These are phyloP conservation scores for Malurus leucopterus DNA, from an alignment of 2,797 vertebrate genomes.

Conservation along the genomic window DNA sequence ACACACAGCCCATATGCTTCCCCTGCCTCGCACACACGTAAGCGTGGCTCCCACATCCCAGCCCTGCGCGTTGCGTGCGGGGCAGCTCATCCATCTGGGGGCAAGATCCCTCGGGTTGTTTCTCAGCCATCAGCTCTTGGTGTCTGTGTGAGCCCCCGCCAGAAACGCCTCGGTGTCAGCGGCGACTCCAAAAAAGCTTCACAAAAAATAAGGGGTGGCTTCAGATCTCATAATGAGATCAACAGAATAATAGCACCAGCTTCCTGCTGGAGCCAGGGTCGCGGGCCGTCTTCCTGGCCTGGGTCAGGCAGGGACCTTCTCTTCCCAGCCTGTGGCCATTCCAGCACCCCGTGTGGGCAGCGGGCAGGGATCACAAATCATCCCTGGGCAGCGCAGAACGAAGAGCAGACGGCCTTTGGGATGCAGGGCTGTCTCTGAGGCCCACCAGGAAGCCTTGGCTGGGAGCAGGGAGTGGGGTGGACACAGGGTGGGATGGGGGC, in stretches of 20 bases:
- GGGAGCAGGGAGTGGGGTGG: background rate
- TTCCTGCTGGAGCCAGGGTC: slow-evolving; percentile 60
- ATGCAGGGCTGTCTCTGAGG: fast-evolving
- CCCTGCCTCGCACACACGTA: slow-evolving; percentile 52
- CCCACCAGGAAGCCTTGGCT: background rate
- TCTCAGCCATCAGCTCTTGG: slow-evolving; percentile 30
- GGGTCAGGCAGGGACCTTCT: slow-evolving; percentile 28
- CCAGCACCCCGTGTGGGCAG: background rate
- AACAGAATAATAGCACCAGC: slow-evolving; percentile 60
- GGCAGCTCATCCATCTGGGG: slow-evolving; percentile 61
- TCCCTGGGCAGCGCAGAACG: background rate
- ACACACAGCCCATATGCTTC: slow-evolving; percentile 64
- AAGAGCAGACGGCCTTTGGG: background rate
- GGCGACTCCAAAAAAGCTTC: slow-evolving; percentile 15
- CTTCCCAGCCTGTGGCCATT: background rate
- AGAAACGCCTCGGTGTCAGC: slow-evolving; percentile 29
- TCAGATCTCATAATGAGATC: slow-evolving; percentile 58
- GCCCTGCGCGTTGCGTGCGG: slow-evolving; percentile 42
- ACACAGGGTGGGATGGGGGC: fast-evolving
- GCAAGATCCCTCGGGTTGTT: slow-evolving; percentile 45
- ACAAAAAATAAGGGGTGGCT: background rate
- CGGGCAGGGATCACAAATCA: background rate
- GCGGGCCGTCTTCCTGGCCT: slow-evolving; percentile 28
- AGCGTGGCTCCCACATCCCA: slow-evolving; percentile 53
- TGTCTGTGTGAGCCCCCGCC: slow-evolving; percentile 40